phyloP scores from a whole-genome alignment of 2,888 invertebrate species.

The Phalera bucephala region DNA sequence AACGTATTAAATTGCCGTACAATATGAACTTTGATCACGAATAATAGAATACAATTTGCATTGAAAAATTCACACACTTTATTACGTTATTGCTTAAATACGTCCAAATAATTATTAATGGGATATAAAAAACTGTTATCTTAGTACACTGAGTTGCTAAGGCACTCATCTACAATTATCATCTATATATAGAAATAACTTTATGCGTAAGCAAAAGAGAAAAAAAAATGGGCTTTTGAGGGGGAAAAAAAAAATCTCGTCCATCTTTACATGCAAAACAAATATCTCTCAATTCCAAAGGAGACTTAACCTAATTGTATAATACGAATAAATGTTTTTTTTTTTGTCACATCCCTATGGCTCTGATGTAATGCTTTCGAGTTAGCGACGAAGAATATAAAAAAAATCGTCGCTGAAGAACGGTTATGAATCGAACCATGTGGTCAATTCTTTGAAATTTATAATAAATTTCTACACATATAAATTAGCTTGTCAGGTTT shows the following conservation, averaged over 20 bases:
- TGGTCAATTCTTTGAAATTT: too few relatives aligned
- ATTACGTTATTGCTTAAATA: slow-evolving; percentile 44
- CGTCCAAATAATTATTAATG: slow-evolving; percentile 24
- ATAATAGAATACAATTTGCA: too few relatives aligned
- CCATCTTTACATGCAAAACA: slow-evolving; percentile 70
- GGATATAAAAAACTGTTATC: slow-evolving; percentile 57
- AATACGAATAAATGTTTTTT: slow-evolving; percentile 74
- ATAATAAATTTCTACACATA: too few relatives aligned
- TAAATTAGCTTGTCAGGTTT: too few relatives aligned
- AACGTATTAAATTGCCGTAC: too few relatives aligned
- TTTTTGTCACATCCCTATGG: slow-evolving; percentile 70
- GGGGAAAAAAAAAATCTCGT: slow-evolving; percentile 56
- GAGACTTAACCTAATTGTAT: slow-evolving; percentile 71
- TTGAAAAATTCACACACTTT: too few relatives aligned
- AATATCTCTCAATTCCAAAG: slow-evolving; percentile 73
- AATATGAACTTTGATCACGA: too few relatives aligned
- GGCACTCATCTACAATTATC: slow-evolving; percentile 77
- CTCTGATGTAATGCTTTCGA: slow-evolving; percentile 54
- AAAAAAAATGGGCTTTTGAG: slow-evolving; percentile 44
- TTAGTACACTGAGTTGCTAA: slow-evolving; percentile 79
- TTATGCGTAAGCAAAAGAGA: slow-evolving; percentile 62
- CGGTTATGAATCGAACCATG: slow-evolving; percentile 7
- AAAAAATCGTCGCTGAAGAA: slow-evolving; percentile 10
- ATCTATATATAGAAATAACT: slow-evolving; percentile 65
- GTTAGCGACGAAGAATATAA: slow-evolving; percentile 33